phyloP scores from a whole-genome alignment of 2,113 vertebrate species.

The Poeciliopsis retropinna region DNA sequence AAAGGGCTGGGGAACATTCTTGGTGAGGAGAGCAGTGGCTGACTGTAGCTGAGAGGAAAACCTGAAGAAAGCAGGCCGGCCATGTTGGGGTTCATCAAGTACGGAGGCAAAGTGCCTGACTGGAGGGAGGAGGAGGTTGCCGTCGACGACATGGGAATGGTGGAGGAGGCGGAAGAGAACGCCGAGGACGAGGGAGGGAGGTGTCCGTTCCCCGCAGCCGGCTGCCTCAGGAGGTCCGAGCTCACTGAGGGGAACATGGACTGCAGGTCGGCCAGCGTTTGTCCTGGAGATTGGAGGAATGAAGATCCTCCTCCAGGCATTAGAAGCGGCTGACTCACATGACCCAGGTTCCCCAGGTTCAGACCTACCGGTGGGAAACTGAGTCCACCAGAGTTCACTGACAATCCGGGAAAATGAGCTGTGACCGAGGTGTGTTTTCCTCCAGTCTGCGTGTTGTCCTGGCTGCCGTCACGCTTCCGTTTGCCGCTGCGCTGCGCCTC shows the following conservation, averaged over 20 bases:
- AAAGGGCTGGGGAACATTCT: conserved; percentile 73
- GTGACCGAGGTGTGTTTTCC: conserved; percentile 81
- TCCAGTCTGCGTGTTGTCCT: conserved; percentile 81
- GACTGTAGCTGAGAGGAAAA: conserved; percentile 90
- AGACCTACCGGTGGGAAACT: conserved; percentile 88
- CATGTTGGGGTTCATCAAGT: conserved; percentile 92
- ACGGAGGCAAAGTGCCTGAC: conserved; percentile 87
- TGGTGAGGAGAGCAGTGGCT: conserved; percentile 90
- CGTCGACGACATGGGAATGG: conserved; percentile 85
- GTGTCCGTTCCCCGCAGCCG: conserved; percentile 68
- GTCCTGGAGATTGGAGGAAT: conserved; percentile 90
- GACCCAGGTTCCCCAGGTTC: conserved; percentile 89
- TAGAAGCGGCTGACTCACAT: conserved; percentile 89
- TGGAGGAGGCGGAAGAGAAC: conserved; percentile 86
- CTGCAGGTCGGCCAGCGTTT: conserved; percentile 90
- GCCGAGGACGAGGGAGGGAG: conserved; percentile 74
- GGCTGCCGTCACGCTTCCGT: conserved; percentile 84
- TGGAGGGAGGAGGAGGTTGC: conserved; percentile 87
- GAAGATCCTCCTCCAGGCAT: conserved; percentile 85
- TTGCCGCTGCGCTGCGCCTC: conserved; percentile 86
- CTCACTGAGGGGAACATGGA: conserved; percentile 90
- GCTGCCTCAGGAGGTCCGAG: conserved; percentile 82
- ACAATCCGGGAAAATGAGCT: conserved; percentile 84
- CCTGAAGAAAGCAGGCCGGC: conserved; percentile 86
- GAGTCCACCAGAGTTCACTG: conserved; percentile 84